phyloP scores from a whole-genome alignment of 2,113 vertebrate genomes.

The Chascanopsetta lugubris region DNA sequence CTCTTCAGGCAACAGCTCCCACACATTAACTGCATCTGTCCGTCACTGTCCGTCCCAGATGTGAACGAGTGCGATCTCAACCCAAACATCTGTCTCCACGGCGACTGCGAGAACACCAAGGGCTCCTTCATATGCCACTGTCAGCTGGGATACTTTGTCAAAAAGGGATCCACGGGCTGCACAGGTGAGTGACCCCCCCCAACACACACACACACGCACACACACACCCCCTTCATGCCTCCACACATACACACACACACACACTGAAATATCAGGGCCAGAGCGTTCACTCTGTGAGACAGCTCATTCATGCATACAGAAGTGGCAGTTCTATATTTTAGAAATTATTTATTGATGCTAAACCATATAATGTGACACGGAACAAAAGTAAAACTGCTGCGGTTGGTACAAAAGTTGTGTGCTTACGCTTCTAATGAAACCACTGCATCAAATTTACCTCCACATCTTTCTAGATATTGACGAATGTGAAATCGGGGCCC shows the following conservation, averaged over 20 bases:
- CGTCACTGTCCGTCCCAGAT: conserved; percentile 73
- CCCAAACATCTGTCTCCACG: conserved; percentile 92
- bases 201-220: conserved; percentile 21
- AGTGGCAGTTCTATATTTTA: conserved; percentile 12
- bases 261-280: background rate
- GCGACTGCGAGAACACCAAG: conserved; percentile 93
- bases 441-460: background rate
- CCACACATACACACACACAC: conserved; percentile 33
- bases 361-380: background rate
- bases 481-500: conserved; percentile 90
- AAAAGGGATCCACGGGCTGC: conserved; percentile 90
- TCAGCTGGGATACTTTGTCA: conserved; percentile 89
- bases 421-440: too few relatives aligned
- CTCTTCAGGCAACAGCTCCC: conserved; percentile 13
- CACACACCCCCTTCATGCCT: too few relatives aligned
- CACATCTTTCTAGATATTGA: conserved; percentile 84
- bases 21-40: conserved; percentile 31
- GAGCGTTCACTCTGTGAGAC: conserved; percentile 3
- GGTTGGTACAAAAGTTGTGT: background rate
- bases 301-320: conserved; percentile 51
- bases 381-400: background rate
- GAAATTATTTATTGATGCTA: conserved; percentile 22
- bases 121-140: conserved; percentile 96
- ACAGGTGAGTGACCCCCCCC: conserved; percentile 81
- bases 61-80: conserved; percentile 94